Base-by-base conservation (phyloP, 2,113 vertebrate species). In the Noctilio leporinus region DNA sequence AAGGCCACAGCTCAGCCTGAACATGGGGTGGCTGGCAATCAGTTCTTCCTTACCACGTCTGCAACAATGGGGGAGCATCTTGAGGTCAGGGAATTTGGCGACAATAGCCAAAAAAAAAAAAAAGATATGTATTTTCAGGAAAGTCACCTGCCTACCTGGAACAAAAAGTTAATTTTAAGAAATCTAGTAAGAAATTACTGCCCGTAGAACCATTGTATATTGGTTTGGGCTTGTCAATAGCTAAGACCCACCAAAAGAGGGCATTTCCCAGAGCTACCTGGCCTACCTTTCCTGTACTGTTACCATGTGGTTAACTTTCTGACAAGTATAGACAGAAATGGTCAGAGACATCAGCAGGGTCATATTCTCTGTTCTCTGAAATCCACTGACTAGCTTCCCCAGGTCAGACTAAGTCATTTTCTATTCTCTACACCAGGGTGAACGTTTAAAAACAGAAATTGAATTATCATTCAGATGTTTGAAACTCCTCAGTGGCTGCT, bases 131-230 rank as follows among this genome's bases (percentile, higher is more conserved):
- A 17, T 33, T 80, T 75, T 30, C 59, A 89, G 17, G 33, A 57
- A 97, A 78, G 49, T n/a, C 4, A 86, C 28, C 67, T 95, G 35
- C 30, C 30, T 89, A 19, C 51, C 51, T 80, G 38, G 53, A 86
- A 84, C 19, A 95, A 77, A 78, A 55, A 15, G 5, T 45, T 65
- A 85, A 83, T 89, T 96, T 96, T 57, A 94, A 91, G 40, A 86
- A 80, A 82, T 67, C 26, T 24, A 40, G 14, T 6, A n/a, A n/a
- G n/a, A 24, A 86, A 86, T 72, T 53, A 91, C n/a, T 76, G 4
- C 15, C 40, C 4, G 0, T 0, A 77, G 87, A 89, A 28, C n/a
- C 64, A 64, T 20, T 86, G 45, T 24, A 83, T 14, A 8, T 0
- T 4, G 51, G 26, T 24, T 51, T 38, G 33, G 4, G 26, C 28